A percentile compares a stretch with the other conserved stretches of the same genome.
Conservation (phyloP, 2,797 vertebrate genomes). For the Aplochiton taeniatus region DNA sequence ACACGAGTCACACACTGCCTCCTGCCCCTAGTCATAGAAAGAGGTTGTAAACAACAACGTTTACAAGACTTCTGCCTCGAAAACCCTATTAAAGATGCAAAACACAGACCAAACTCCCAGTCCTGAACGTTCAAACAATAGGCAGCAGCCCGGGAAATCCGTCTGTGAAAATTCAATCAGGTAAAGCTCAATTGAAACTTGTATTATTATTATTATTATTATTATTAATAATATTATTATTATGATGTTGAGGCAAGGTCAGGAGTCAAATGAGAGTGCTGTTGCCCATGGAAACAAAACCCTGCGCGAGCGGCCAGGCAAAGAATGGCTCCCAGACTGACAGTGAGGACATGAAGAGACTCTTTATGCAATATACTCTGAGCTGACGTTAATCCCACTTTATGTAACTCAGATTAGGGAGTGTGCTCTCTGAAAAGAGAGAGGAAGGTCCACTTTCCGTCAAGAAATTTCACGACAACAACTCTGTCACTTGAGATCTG, state of each 20-base stretch:
- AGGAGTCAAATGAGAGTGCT: slow-evolving; percentile 31
- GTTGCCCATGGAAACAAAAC: slow-evolving; percentile 23
- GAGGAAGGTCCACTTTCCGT: slow-evolving; percentile 11
- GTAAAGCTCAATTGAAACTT: neutral
- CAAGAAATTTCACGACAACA: slow-evolving; percentile 16
- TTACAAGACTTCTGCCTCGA: too few relatives aligned
- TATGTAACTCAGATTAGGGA: slow-evolving; percentile 66
- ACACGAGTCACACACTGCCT: too few relatives aligned
- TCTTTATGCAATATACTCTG: slow-evolving; percentile 47
- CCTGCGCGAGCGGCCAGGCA: slow-evolving; percentile 2
- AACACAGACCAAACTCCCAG: neutral
- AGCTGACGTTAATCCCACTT: slow-evolving; percentile 47
- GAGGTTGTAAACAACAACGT: too few relatives aligned
- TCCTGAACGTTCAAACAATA: neutral
- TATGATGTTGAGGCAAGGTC: slow-evolving; percentile 21
- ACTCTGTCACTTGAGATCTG: neutral
- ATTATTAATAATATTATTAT: too few relatives aligned
- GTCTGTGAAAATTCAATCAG: neutral
- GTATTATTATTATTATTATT: neutral
- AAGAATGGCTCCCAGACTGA: slow-evolving; percentile 26
- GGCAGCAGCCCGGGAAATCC: neutral
- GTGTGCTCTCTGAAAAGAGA: slow-evolving; percentile 22
- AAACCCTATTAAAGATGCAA: too few relatives aligned
- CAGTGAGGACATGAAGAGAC: slow-evolving; percentile 36
- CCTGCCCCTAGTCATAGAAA: too few relatives aligned